Evolutionary conservation across 2,113 vertebrate species (phyloP), one percentile per base, ranked within the genome.

Genomic region (Calidris pugnax): DNA sequence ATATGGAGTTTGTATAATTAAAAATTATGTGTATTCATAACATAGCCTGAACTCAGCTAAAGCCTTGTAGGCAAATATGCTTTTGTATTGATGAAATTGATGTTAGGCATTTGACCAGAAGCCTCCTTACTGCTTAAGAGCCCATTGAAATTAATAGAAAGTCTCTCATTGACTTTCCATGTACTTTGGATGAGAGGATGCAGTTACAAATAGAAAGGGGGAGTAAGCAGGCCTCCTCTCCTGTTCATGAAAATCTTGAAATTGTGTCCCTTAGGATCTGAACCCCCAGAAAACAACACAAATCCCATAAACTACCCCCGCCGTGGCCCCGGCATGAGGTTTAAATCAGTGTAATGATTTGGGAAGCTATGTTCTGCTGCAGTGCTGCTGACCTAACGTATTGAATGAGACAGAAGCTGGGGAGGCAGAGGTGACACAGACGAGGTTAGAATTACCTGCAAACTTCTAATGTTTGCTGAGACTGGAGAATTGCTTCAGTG

Each of bases 361-460:
- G 28, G 35, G 67, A 90, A 94, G 66, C 51, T 74, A 15, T 39
- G 55, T 91, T 81, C 56, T 87, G 35, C 66, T 90, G 51, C 68
- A 51, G 56, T 71, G 26, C 74, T 88, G 59, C 35, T 48, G 50
- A 26, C 47, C 45, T 73, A 45, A 66, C 19, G 4, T 30, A 67
- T 2, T 33, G 43, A 79, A 62, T 13, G 33, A 68, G 77, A 75
- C 13, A 67, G 75, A 76, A 83, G 37, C 53, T 68, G 62, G 28
- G 43, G 43, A 60, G 56, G 53, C 75, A 80, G 60, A 84, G 17
- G 33, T 48, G 79, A 84, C 60, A 47, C 0, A 1, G 85, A 32
- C 16, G 45, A 85, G 57, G 76, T 76, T 79, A 79, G 89, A 84
- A 87, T 95, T 97, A 92, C 94, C 86, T 89, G 66, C 24, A 87